phyloP scores from a whole-genome alignment of 2,797 vertebrate species.

The Sphenodon punctatus region DNA sequence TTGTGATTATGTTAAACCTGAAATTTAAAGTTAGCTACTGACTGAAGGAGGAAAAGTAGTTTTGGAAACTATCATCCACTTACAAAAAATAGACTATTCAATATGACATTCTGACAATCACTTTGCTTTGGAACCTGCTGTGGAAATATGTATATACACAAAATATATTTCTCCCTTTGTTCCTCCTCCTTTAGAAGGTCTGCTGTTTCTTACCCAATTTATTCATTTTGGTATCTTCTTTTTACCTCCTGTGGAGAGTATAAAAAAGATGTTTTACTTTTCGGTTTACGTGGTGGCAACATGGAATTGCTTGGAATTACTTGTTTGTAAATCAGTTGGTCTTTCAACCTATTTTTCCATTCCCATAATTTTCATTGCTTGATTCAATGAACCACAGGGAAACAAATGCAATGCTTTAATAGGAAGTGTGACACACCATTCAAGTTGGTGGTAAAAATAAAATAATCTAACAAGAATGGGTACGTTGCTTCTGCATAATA shows the following conservation, averaged over 20 bases:
- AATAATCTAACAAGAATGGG: background rate
- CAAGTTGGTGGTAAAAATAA: slow-evolving; percentile 11
- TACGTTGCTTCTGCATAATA: background rate
- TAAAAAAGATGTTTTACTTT: background rate
- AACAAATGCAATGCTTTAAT: slow-evolving; percentile 23
- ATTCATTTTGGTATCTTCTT: slow-evolving; percentile 11
- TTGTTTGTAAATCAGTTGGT: slow-evolving; percentile 13
- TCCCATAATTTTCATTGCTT: slow-evolving; percentile 17
- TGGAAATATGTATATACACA: background rate
- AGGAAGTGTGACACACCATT: background rate
- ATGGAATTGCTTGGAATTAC: background rate
- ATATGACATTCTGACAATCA: background rate
- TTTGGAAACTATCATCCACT: slow-evolving; percentile 6
- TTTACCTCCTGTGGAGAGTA: background rate
- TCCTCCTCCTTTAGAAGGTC: background rate
- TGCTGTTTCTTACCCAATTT: slow-evolving; percentile 5
- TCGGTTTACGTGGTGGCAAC: background rate
- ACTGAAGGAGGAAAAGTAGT: background rate
- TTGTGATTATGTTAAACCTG: background rate
- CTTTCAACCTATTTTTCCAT: background rate
- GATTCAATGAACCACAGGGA: slow-evolving; percentile 5
- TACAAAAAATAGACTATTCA: background rate
- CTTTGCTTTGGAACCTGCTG: background rate
- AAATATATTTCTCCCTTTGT: background rate
- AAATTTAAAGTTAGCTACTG: slow-evolving; percentile 19